These are phyloP conservation scores for Xyliphius kryptos DNA, from an alignment of 2,113 vertebrate species.

Conservation along the genomic window DNA sequence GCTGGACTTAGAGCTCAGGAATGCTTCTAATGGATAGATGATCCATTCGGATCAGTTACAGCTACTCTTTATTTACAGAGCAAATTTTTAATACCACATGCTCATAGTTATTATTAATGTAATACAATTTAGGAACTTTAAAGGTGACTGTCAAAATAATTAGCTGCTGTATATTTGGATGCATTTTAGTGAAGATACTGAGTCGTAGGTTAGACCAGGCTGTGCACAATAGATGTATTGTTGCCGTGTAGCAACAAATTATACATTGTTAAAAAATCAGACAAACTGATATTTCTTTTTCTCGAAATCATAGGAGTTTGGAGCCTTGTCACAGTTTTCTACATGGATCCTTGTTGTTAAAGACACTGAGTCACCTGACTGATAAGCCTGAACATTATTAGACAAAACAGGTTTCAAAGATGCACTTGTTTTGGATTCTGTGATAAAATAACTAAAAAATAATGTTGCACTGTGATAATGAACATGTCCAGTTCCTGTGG, in stretches of 20 bases:
- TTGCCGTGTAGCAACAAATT: not conserved
- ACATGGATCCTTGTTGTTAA: not conserved
- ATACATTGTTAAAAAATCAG: conserved; percentile 16
- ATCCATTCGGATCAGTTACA: too few relatives aligned
- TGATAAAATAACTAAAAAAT: conserved; percentile 1
- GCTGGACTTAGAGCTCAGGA: too few relatives aligned
- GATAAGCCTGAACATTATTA: conserved; percentile 8
- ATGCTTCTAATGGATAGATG: too few relatives aligned
- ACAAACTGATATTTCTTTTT: not conserved
- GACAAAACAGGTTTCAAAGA: conserved; percentile 19
- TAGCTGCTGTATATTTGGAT: not conserved
- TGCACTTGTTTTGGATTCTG: conserved; percentile 6
- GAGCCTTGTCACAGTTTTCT: not conserved
- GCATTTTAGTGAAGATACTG: conserved; percentile 1
- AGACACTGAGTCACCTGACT: not conserved
- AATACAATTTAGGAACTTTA: too few relatives aligned
- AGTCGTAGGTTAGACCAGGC: conserved; percentile 5
- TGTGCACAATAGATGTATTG: conserved; percentile 29
- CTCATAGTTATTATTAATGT: too few relatives aligned
- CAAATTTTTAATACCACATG: too few relatives aligned
- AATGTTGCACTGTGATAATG: not conserved
- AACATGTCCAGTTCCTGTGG: not conserved
- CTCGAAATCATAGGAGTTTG: not conserved
- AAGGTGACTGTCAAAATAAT: not conserved
- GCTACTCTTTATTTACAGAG: too few relatives aligned